A percentile compares a stretch with the other conserved stretches of the same genome.
phyloP scores from a whole-genome alignment of 2,113 vertebrate species.

The Nansenia antarctica region DNA sequence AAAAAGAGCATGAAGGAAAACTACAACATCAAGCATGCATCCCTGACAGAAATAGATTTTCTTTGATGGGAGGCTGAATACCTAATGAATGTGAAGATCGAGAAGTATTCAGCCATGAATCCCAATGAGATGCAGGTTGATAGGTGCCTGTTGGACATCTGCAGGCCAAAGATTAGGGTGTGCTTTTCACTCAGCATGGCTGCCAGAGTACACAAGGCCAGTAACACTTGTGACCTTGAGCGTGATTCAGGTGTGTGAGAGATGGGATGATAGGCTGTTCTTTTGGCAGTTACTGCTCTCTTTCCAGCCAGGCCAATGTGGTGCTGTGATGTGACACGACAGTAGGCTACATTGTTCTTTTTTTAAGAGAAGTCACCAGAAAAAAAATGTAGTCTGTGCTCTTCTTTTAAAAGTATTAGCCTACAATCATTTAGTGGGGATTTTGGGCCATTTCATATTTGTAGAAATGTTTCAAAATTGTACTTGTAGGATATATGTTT shows the following conservation, averaged over 20 bases:
- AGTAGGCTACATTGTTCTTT: neutral
- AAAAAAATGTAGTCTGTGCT: too few species aligned
- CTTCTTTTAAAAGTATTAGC: too few species aligned
- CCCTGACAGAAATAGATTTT: constrained; percentile 61
- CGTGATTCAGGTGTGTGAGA: constrained; percentile 7
- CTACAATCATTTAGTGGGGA: too few species aligned
- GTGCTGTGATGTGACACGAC: too few species aligned
- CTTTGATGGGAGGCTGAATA: constrained; percentile 60
- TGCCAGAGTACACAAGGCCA: neutral
- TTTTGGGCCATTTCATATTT: too few species aligned
- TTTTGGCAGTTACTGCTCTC: neutral
- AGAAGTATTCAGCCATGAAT: constrained; percentile 53
- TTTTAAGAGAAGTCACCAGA: neutral
- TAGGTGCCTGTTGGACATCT: constrained; percentile 61
- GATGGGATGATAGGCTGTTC: neutral
- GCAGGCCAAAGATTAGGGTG: constrained; percentile 36
- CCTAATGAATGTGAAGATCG: constrained; percentile 65
- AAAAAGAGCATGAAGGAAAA: constrained; percentile 44
- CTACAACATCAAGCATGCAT: constrained; percentile 59
- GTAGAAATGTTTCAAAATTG: too few species aligned
- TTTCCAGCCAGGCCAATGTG: neutral
- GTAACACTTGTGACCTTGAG: neutral
- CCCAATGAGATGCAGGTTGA: constrained; percentile 57
- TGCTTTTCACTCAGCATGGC: constrained; percentile 12
- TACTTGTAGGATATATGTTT: too few species aligned